Evolutionary conservation across 2,113 vertebrate species (phyloP), one percentile per base, ranked within the genome.

Genomic region (Epinephelus cyanopodus): DNA sequence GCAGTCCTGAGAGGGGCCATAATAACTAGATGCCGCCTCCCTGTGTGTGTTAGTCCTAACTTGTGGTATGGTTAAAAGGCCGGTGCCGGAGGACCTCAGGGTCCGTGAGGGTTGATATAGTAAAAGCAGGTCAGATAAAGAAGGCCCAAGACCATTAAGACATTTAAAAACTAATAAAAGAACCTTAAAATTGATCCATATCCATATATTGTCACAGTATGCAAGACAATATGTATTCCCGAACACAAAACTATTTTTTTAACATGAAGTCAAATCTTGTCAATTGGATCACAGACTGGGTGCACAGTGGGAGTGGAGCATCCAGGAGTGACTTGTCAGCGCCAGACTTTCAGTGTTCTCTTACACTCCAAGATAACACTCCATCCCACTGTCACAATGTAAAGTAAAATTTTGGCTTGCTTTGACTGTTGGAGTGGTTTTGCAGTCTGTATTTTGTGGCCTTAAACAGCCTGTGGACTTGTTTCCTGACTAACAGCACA

Each of bases 401-500:
- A 42, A 65, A 61, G 29, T 57, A 6, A 9, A 23, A 15, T 60
- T 67, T 75, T 62, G 54, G 10, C 57, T n/a, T 29, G 65, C 2
- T 45, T 19, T 69, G 14, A 57, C 58, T 1, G 3, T 25, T 76
- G 58, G 14, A 58, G 57, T 19, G 48, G 27, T 63, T 80, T 73
- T 71, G 6, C 56, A 48, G 57, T 63, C n/a, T 37, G 19, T 70
- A 56, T 79, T 70, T 75, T 58, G 70, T 84, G 76, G 64, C 39
- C 71, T 47, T 45, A 75, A 70, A 64, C 45, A 66, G 53, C 56
- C 37, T 42, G 27, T 39, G 17, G 29, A 53, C 47, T 47, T 27
- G 52, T 66, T 80, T 45, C 23, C 60, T 79, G 50, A 78, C 45
- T 73, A 69, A 74, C 62, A 67, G 68, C 62, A 71, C 81, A 73